Percentiles rank a stretch among this genome's conserved stretches.
Conservation (phyloP, 2,113 vertebrate genomes). For the Channa argus region DNA sequence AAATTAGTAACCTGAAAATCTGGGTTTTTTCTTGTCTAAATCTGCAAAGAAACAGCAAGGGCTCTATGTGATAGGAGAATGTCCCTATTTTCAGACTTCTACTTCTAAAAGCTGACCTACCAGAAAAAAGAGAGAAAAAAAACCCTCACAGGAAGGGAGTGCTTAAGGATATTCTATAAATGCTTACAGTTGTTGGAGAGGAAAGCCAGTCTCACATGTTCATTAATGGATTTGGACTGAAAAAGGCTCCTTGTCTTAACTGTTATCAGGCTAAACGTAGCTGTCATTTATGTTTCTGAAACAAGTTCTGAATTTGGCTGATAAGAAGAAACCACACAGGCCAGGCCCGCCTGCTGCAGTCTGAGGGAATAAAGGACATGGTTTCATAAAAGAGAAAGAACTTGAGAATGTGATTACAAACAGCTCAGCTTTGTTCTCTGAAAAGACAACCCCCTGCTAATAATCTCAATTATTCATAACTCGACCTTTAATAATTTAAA, state of each 20-base stretch:
- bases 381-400: neutral
- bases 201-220: neutral
- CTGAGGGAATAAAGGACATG: conserved; percentile 3
- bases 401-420: neutral
- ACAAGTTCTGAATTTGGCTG: neutral
- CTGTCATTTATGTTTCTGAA: too few relatives aligned
- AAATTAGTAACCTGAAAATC: conserved; percentile 14
- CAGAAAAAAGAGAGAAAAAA: neutral
- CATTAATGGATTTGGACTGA: conserved; percentile 1
- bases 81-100: neutral
- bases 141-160: neutral
- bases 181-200: neutral
- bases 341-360: neutral
- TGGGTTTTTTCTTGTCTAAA: neutral
- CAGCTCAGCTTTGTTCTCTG: neutral
- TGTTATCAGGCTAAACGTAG: too few relatives aligned
- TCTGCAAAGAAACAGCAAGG: neutral
- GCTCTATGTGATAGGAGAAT: neutral
- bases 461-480: conserved; percentile 36
- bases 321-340: neutral
- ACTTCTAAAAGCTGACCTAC: neutral
- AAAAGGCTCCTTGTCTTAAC: neutral
- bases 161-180: conserved; percentile 2
- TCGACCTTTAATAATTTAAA: neutral
- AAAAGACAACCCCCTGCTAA: conserved; percentile 3